Base-by-base conservation (phyloP, 1,140 invertebrate species). In the Diplogasteroides magnus region DNA sequence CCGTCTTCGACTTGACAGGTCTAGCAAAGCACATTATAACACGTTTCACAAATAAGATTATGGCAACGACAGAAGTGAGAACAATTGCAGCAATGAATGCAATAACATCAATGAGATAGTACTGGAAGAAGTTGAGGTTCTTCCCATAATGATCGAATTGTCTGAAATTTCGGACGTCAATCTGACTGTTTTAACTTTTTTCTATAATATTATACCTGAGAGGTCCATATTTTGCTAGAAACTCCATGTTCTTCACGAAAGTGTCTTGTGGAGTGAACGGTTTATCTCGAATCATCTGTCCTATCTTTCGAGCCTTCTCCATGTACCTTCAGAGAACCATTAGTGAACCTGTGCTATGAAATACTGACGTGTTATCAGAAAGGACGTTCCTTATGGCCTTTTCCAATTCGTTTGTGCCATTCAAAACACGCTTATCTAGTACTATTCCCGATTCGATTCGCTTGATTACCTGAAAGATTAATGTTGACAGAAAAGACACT, bases 51-150 rank as follows among this genome's bases (percentile, higher is more conserved):
- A n/a, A n/a, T n/a, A n/a, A n/a, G n/a, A n/a, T n/a, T n/a, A n/a
- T n/a, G n/a, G n/a, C n/a, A n/a, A n/a, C n/a, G n/a, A n/a, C n/a
- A n/a, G n/a, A n/a, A n/a, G n/a, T n/a, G 26, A 61, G 15, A 61
- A 61, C n/a, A 61, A 61, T 28, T 15, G 26, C n/a, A 48, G 26
- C 29, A 29, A 64, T 11, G 31, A 64, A 64, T 13, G 62, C 62
- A 23, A 64, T 48, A 37, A 64, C 62, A 27, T 64, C 62, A 23
- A 64, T 48, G 26, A 64, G 62, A 64, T 64, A 64, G 23, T 64
- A 64, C 23, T 64, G 62, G 29, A 64, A 13, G 62, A 64, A 64
- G 28, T 64, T 64, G 31, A 64, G 62, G 11, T 64, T 15, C 29
- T 14, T 29, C 15, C 62, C 62, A 27, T 64, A 64, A 48, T 64